Percentiles rank a stretch among this genome's conserved stretches.
Evolutionary conservation across 2,888 invertebrate species (phyloP).

Genomic region (Gryllus longicercus): DNA sequence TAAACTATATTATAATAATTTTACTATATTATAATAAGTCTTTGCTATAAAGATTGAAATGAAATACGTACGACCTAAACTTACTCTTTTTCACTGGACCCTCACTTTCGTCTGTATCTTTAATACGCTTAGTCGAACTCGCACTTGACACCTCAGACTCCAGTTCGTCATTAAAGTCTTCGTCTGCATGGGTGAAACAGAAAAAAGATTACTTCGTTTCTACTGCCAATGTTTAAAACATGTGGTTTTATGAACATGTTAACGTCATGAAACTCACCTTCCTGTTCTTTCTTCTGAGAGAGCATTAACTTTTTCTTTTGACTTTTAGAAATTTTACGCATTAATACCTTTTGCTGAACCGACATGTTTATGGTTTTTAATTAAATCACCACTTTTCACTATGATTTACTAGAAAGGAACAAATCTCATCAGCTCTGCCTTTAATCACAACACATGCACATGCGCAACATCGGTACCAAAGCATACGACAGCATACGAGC

Average conservation of each 20-base stretch:
- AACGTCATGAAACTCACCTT: conserved; percentile 40
- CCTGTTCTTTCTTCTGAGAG: conserved; percentile 55
- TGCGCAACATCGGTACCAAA: no score
- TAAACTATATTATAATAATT: no score
- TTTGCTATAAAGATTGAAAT: not conserved
- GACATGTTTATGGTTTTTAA: conserved; percentile 50
- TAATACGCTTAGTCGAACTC: no score
- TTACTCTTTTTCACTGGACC: not conserved
- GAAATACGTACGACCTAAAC: not conserved
- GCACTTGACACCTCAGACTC: not conserved
- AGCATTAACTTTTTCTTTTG: conserved; percentile 67
- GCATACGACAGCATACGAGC: no score
- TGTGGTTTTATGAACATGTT: no score
- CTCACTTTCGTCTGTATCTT: no score
- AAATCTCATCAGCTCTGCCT: no score
- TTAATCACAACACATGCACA: no score
- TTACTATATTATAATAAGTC: no score
- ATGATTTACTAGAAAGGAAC: no score
- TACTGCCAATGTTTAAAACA: no score
- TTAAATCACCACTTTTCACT: no score
- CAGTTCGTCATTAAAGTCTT: not conserved
- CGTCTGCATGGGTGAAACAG: conserved; percentile 17
- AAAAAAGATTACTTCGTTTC: conserved; percentile 39
- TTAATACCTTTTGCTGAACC: conserved; percentile 65
- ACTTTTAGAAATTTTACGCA: conserved; percentile 73